Evolutionary conservation across 2,888 invertebrate genomes (phyloP).

Genomic region (Antitype chi): DNA sequence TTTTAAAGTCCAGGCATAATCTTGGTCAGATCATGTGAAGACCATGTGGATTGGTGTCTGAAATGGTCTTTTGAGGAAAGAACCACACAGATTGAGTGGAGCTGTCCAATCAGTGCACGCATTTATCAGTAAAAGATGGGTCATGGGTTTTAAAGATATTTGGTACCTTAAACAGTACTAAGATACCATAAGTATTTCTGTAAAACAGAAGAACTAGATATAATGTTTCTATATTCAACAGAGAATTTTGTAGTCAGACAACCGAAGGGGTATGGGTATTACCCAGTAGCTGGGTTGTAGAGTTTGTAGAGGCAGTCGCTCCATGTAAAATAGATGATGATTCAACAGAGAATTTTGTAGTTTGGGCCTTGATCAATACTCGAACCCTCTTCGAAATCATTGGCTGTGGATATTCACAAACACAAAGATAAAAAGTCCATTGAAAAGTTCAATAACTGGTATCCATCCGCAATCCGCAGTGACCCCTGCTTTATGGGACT

Average conservation of each 20-base stretch:
- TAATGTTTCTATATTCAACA: not conserved
- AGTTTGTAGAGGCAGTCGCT: no score
- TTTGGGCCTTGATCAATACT: not conserved
- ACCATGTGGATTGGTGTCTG: no score
- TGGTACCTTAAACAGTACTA: not conserved
- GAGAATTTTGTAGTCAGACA: not conserved
- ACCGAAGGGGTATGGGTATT: no score
- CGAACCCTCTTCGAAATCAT: not conserved
- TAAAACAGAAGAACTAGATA: not conserved
- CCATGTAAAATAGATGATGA: no score
- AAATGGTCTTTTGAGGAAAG: no score
- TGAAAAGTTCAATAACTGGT: conserved; percentile 51
- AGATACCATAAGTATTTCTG: not conserved
- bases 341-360: not conserved
- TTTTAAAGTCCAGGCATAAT: no score
- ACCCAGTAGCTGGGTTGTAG: no score
- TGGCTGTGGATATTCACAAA: conserved; percentile 32
- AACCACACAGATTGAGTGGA: no score
- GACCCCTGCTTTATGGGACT: conserved; percentile 62
- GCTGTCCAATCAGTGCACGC: no score
- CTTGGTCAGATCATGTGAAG: no score
- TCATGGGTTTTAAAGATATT: not conserved
- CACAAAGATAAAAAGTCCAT: conserved; percentile 43
- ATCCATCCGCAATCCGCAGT: conserved; percentile 51
- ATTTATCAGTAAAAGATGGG: no score